phyloP scores from a whole-genome alignment of 2,888 invertebrate genomes.

The Entomobrya multifasciata region DNA sequence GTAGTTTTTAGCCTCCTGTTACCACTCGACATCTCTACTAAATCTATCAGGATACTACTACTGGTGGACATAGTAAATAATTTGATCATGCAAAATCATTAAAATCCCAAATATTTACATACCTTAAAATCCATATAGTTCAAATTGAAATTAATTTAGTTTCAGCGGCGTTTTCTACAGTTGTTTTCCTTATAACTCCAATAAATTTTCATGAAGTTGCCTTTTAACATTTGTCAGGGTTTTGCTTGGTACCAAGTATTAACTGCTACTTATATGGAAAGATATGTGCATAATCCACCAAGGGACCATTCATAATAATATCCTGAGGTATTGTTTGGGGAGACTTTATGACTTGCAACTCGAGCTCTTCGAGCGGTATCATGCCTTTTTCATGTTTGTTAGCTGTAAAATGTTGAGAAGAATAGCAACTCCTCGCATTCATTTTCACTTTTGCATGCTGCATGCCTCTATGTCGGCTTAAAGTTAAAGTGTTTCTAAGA shows the following conservation, averaged over 20 bases:
- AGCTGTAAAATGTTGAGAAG: slow-evolving; percentile 34
- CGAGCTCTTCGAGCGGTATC: too few relatives aligned
- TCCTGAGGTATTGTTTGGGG: slow-evolving; percentile 1
- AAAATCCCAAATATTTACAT: too few relatives aligned
- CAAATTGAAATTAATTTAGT: too few relatives aligned
- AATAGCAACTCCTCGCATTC: neutral
- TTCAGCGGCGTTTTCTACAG: neutral
- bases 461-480: neutral
- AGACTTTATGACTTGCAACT: slow-evolving; percentile 47
- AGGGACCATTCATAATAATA: slow-evolving; percentile 22
- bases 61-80: too few relatives aligned
- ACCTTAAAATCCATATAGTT: too few relatives aligned
- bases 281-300: slow-evolving; percentile 21
- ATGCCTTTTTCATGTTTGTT: slow-evolving; percentile 10
- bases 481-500: neutral
- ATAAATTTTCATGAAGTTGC: slow-evolving; percentile 52
- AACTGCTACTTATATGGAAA: neutral
- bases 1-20: too few relatives aligned
- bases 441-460: neutral
- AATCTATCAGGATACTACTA: too few relatives aligned
- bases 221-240: slow-evolving; percentile 34
- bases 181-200: slow-evolving; percentile 37
- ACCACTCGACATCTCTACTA: too few relatives aligned
- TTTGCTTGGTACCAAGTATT: too few relatives aligned
- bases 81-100: too few relatives aligned